Evolutionary conservation across 2,797 vertebrate species (phyloP).

Genomic region (Sebastes kiyomatsui): DNA sequence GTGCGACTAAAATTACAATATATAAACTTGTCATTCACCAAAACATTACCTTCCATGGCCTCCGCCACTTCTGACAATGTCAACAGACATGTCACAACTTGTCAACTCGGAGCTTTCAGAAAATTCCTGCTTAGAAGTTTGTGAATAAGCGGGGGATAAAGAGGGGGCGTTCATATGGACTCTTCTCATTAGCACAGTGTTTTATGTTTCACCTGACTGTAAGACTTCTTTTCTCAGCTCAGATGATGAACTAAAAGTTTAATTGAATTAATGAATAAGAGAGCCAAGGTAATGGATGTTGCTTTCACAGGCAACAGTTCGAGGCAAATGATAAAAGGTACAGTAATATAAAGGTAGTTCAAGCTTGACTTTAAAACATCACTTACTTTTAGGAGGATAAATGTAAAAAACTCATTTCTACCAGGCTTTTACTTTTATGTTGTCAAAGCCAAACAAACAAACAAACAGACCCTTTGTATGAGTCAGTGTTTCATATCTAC

Average conservation of each 20-base stretch:
- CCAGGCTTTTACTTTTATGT: background rate
- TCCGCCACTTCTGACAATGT: fast-evolving
- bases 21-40: too few relatives aligned
- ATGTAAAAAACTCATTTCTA: background rate
- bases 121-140: fast-evolving
- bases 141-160: too few relatives aligned
- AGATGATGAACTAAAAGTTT: background rate
- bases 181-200: background rate
- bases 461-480: background rate
- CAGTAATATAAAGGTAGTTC: background rate
- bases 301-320: background rate
- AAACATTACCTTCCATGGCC: too few relatives aligned
- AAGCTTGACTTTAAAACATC: background rate
- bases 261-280: background rate
- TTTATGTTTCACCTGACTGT: background rate
- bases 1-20: too few relatives aligned
- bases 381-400: background rate
- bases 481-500: background rate
- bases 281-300: background rate
- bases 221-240: background rate
- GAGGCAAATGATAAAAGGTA: background rate
- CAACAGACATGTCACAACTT: too few relatives aligned
- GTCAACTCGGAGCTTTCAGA: too few relatives aligned
- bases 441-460: background rate
- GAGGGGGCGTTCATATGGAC: too few relatives aligned